Evolutionary conservation across 2,888 invertebrate genomes (phyloP).

Genomic region (Metopia argyrocephala): DNA sequence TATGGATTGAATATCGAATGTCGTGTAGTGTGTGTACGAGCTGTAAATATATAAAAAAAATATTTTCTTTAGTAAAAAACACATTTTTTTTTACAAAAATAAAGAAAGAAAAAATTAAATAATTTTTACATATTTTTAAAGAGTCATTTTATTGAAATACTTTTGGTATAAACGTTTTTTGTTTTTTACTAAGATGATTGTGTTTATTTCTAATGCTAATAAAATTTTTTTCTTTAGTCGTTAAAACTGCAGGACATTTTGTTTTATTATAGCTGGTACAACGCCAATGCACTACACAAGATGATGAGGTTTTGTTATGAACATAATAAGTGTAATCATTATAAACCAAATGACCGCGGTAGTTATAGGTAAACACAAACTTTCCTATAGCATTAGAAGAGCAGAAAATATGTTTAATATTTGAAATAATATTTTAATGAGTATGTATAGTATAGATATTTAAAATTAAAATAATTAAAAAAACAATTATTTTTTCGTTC

Average conservation of each 20-base stretch:
- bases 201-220: conserved; percentile 69
- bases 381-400: conserved; percentile 15
- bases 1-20: neutral
- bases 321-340: conserved; percentile 72
- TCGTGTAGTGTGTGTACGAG: neutral
- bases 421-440: neutral
- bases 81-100: neutral
- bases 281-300: conserved; percentile 74
- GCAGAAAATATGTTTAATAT: conserved; percentile 2
- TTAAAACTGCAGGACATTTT: conserved; percentile 72
- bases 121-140: neutral
- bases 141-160: conserved; percentile 44
- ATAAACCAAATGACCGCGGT: conserved; percentile 74
- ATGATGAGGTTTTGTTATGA: conserved; percentile 68
- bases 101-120: neutral
- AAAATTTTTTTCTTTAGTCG: conserved; percentile 73
- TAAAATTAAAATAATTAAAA: neutral
- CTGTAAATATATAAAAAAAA: conserved; percentile 6
- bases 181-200: conserved; percentile 72
- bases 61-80: too few species aligned
- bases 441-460: neutral
- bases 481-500: too few species aligned
- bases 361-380: conserved; percentile 71
- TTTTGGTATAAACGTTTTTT: conserved; percentile 67
- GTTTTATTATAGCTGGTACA: conserved; percentile 72